Percentiles rank a stretch among this genome's conserved stretches.
Conservation (phyloP, 2,888 invertebrate genomes). For the Listrodromus nycthemerus region DNA sequence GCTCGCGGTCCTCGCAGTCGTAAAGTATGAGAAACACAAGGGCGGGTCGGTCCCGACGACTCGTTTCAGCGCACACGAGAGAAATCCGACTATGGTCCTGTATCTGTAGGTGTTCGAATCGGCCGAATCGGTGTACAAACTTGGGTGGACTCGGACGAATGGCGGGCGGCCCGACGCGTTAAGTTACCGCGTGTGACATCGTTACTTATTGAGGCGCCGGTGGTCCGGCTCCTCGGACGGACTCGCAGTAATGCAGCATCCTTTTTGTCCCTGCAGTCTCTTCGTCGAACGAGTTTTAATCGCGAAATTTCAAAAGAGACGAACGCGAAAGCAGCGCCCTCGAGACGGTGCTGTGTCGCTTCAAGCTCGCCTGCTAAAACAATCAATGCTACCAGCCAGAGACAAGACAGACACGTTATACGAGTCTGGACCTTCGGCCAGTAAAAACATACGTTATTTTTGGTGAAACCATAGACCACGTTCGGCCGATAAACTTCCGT, state of each 20-base stretch:
- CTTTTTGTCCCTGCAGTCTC: not conserved
- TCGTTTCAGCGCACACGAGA: slow-evolving; percentile 51
- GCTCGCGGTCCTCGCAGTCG: slow-evolving; percentile 60
- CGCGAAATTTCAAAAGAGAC: slow-evolving; percentile 39
- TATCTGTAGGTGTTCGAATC: slow-evolving; percentile 75
- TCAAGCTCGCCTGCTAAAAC: slow-evolving; percentile 6
- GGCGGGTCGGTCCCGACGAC: slow-evolving; percentile 65
- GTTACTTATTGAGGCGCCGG: slow-evolving; percentile 69
- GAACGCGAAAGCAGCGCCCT: slow-evolving; percentile 21
- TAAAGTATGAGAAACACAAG: slow-evolving; percentile 71
- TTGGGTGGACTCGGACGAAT: slow-evolving; percentile 52
- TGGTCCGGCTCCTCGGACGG: slow-evolving; percentile 28
- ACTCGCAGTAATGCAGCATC: not conserved
- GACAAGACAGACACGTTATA: not conserved
- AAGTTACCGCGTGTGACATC: slow-evolving; percentile 68
- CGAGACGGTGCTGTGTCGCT: not conserved
- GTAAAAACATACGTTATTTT: slow-evolving; percentile 11
- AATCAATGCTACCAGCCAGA: not conserved
- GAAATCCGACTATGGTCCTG: slow-evolving; percentile 37
- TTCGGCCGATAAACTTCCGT: not conserved
- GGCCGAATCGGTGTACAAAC: slow-evolving; percentile 63
- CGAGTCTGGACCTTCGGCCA: not conserved
- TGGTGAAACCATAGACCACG: not conserved
- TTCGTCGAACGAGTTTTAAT: slow-evolving; percentile 22
- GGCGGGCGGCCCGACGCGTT: slow-evolving; percentile 42